phyloP scores from a whole-genome alignment of 2,797 vertebrate genomes.

The Kryptopterus vitreolus region DNA sequence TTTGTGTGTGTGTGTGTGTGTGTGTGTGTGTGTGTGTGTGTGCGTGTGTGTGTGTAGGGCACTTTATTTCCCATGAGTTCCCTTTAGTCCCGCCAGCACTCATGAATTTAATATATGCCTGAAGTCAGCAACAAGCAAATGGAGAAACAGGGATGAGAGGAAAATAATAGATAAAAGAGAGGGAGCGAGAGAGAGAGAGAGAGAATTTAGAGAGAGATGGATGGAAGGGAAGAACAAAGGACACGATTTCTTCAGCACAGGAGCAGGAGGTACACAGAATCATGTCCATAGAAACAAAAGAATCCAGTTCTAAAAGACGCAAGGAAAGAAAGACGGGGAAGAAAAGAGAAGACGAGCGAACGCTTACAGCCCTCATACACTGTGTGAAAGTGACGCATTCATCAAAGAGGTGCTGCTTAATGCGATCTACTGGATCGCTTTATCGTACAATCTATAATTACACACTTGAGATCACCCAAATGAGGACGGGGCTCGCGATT shows the following conservation, averaged over 20 bases:
- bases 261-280: conserved; percentile 37
- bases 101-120: conserved; percentile 72
- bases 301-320: conserved; percentile 44
- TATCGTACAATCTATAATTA: too few relatives aligned
- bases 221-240: conserved; percentile 42
- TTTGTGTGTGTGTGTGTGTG: conserved; percentile 24
- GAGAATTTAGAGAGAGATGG: conserved; percentile 47
- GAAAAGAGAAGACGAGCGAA: not conserved
- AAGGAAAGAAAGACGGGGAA: not conserved
- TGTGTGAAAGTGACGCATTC: not conserved
- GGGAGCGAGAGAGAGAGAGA: not conserved
- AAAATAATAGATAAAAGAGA: conserved; percentile 53
- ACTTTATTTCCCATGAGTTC: conserved; percentile 64
- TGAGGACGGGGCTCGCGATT: too few relatives aligned
- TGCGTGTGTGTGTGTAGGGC: conserved; percentile 47
- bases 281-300: conserved; percentile 29
- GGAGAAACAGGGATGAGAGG: conserved; percentile 62
- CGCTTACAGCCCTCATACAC: conserved; percentile 5
- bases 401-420: not conserved
- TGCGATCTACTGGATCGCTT: too few relatives aligned
- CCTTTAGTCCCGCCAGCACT: conserved; percentile 55
- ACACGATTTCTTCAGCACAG: conserved; percentile 29
- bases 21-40: conserved; percentile 42
- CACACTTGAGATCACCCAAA: too few relatives aligned
- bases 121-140: conserved; percentile 60